Evolutionary conservation across 1,140 invertebrate species (phyloP).

Genomic region (Procambarus clarkii): DNA sequence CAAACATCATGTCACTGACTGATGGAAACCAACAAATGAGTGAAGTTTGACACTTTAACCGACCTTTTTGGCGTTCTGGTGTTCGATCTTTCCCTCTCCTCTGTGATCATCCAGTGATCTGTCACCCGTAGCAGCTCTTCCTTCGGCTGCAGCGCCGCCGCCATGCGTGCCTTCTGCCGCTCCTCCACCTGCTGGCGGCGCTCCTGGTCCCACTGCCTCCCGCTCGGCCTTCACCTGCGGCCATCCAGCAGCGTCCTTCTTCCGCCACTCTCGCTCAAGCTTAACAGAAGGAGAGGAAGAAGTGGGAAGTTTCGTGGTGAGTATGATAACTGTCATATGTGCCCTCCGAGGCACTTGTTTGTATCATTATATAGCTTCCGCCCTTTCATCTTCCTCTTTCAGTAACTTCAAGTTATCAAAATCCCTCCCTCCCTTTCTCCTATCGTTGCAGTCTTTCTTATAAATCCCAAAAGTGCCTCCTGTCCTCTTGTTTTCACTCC

Average conservation of each 20-base stretch:
- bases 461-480: too few species aligned
- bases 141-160: slow-evolving; percentile 30
- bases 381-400: too few species aligned
- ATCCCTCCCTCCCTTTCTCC: too few species aligned
- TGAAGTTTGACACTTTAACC: neutral
- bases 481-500: too few species aligned
- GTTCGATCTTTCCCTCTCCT: slow-evolving; percentile 49
- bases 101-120: slow-evolving; percentile 56
- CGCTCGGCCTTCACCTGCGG: slow-evolving; percentile 73
- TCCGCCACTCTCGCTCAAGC: slow-evolving; percentile 68
- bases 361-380: too few species aligned
- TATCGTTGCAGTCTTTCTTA: too few species aligned
- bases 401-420: too few species aligned
- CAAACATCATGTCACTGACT: too few species aligned
- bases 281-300: neutral
- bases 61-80: slow-evolving; percentile 21
- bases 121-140: slow-evolving; percentile 35
- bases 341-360: too few species aligned
- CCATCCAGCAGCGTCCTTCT: slow-evolving; percentile 74
- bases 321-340: too few species aligned
- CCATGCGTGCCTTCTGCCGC: slow-evolving; percentile 35
- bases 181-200: slow-evolving; percentile 60
- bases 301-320: too few species aligned
- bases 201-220: slow-evolving; percentile 69
- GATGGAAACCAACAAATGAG: too few species aligned